Conservation (phyloP, 1,140 invertebrate species). For the Trachymyrmex cornetzi region DNA sequence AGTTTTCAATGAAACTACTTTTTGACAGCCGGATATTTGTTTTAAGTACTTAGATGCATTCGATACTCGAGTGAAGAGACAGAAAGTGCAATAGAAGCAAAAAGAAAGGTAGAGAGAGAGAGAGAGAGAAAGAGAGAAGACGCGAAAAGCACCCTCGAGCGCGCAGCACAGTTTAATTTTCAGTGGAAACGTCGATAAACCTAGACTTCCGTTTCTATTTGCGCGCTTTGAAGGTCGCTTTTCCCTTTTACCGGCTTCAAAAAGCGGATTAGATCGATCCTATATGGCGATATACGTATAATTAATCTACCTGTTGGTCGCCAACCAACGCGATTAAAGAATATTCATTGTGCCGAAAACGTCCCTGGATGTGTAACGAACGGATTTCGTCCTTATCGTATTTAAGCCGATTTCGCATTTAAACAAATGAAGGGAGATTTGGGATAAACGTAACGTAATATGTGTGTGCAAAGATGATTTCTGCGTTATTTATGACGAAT, state of each 20-base stretch:
- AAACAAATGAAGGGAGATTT: background rate
- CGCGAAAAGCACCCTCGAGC: background rate
- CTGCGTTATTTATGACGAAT: background rate
- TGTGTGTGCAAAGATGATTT: background rate
- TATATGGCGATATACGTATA: background rate
- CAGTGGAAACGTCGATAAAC: constrained; percentile 25
- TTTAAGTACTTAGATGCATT: background rate
- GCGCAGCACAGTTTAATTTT: constrained; percentile 29
- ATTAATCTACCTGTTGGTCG: constrained; percentile 34
- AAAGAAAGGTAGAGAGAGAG: background rate
- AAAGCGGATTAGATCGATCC: constrained; percentile 8
- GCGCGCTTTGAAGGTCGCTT: background rate
- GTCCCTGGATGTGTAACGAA: background rate
- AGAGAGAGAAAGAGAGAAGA: background rate
- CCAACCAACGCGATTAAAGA: background rate
- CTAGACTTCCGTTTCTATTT: constrained; percentile 20
- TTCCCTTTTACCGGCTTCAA: background rate
- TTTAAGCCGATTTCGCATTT: background rate
- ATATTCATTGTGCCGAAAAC: background rate
- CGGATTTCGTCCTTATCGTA: background rate
- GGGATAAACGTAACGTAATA: constrained; percentile 8
- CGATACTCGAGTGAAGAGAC: background rate
- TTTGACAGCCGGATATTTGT: constrained; percentile 21
- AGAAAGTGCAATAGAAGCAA: background rate
- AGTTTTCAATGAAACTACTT: constrained; percentile 1